Base-by-base conservation (phyloP, 2,113 vertebrate genomes). In the Notarius lentiginosus region DNA sequence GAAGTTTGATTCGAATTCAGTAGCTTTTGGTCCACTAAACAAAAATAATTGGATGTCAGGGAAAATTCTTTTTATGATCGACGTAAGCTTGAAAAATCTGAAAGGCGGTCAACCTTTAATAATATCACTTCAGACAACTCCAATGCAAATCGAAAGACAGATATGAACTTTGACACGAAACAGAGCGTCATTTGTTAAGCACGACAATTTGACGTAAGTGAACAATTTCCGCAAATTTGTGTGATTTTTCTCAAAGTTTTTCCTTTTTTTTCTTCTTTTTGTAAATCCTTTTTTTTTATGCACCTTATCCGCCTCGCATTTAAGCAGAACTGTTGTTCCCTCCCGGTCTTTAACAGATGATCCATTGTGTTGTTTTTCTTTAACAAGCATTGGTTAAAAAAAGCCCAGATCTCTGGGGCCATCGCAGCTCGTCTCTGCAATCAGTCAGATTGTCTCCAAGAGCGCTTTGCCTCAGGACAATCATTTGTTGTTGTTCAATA, bases 401-500 rank as follows among this genome's bases (percentile, higher is more conserved):
- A 73, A 83, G 55, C 86, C 75, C 76, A 77, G 87, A 86, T 90
- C 87, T 88, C 84, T 58, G 41, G 83, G 82, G 88, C 84, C 79
- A 82, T 76, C 49, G 27, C 70, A 80, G 73, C 80, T 88, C 72
- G 65, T 89, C 88, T 87, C 84, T 10, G 86, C 84, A 86, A 88
- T 89, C 90, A 86, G 87, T 88, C 63, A 84, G 77, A 89, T 87
- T 90, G 88, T 89, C 86, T 90, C 75, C 61, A 51, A 84, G 72
- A 87, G 87, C 65, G 84, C 82, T 84, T n/a, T 60, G 88, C 90
- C 88, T 61, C 55, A 22, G 90, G 90, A 86, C 82, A 82, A 83
- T 86, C 88, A 88, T 89, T 89, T 90, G 86, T 90, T 89, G 88
- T 79, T 73, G 49, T 86, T 89, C 61, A 86, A 68, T 34, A 84